Evolutionary conservation across 2,797 vertebrate genomes (phyloP).

Genomic region (Pelobates cultripes): DNA sequence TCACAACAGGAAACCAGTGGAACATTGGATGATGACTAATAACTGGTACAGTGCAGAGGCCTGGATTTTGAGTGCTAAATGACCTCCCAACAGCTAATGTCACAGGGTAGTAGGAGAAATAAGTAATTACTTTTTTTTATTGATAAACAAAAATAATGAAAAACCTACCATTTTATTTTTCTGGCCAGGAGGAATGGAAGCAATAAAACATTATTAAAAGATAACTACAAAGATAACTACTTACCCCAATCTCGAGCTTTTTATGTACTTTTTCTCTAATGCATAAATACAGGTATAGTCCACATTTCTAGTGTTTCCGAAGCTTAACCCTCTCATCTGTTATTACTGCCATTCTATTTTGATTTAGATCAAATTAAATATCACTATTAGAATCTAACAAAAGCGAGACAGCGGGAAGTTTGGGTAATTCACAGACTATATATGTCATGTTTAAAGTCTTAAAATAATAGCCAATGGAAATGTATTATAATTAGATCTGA

Average conservation of each 20-base stretch:
- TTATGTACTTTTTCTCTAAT: background rate
- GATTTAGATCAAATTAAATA: constrained; percentile 44
- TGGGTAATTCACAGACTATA: constrained; percentile 55
- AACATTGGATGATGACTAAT: too few relatives aligned
- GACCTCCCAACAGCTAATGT: too few relatives aligned
- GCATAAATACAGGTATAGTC: constrained; percentile 9
- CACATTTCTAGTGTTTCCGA: constrained; percentile 28
- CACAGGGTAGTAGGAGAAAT: too few relatives aligned
- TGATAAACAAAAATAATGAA: too few relatives aligned
- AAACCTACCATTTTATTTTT: too few relatives aligned
- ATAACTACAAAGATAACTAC: background rate
- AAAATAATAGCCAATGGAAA: constrained; percentile 58
- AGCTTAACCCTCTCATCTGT: constrained; percentile 39
- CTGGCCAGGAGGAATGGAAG: background rate
- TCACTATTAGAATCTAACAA: constrained; percentile 33
- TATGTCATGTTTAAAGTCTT: constrained; percentile 82
- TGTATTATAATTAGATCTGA: constrained; percentile 50
- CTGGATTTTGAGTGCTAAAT: too few relatives aligned
- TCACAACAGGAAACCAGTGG: too few relatives aligned
- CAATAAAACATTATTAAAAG: background rate
- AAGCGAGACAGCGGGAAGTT: constrained; percentile 19
- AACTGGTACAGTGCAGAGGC: too few relatives aligned
- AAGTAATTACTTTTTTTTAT: too few relatives aligned
- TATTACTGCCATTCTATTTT: constrained; percentile 21
- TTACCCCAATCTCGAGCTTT: background rate